These are phyloP conservation scores for Chamaea fasciata DNA, from an alignment of 2,113 vertebrate genomes.

Conservation along the genomic window DNA sequence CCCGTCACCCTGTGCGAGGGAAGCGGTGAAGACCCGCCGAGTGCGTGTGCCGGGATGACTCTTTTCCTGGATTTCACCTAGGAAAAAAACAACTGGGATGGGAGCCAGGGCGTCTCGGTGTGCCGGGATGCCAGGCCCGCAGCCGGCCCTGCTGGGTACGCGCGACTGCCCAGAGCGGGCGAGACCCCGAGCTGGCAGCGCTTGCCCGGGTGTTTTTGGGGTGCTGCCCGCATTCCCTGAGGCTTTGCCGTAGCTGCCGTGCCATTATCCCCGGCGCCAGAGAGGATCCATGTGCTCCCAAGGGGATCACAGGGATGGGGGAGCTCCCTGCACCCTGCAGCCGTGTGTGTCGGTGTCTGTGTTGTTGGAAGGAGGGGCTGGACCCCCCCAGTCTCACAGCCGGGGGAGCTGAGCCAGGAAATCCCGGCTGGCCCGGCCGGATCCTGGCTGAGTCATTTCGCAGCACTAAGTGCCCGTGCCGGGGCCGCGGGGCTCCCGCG, in stretches of 20 bases:
- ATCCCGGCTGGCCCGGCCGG: neutral
- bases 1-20: neutral
- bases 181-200: neutral
- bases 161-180: fast-evolving
- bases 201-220: neutral
- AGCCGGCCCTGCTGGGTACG: neutral
- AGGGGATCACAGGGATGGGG: neutral
- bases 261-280: fast-evolving
- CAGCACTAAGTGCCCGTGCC: neutral
- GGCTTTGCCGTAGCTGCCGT: fast-evolving
- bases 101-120: conserved; percentile 5
- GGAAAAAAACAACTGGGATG: conserved; percentile 42
- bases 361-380: neutral
- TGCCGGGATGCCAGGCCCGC: neutral
- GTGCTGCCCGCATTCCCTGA: neutral
- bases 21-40: fast-evolving
- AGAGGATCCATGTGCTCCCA: fast-evolving
- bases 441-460: conserved; percentile 43
- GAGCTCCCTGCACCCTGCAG: neutral
- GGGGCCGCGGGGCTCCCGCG: neutral
- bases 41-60: fast-evolving
- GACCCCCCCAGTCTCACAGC: neutral
- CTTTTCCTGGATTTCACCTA: conserved; percentile 1
- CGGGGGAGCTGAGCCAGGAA: conserved; percentile 37
- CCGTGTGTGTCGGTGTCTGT: neutral